phyloP scores from a whole-genome alignment of 2,888 invertebrate genomes.

The Tethea ocularis region DNA sequence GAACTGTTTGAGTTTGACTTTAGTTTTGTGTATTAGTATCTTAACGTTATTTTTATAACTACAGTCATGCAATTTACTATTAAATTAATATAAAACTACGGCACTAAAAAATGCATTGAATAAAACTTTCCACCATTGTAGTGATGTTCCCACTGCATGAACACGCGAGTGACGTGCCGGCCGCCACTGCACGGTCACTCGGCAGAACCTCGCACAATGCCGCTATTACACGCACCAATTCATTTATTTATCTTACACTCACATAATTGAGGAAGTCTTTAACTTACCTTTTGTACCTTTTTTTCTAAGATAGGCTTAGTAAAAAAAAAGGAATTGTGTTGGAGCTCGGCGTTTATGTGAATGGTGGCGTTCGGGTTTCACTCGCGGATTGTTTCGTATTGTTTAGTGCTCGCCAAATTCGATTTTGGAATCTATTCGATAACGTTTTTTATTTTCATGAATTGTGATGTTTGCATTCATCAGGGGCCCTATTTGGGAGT shows the following conservation, averaged over 20 bases:
- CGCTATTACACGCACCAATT: constrained; percentile 38
- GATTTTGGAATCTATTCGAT: constrained; percentile 40
- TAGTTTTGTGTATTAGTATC: too few relatives aligned
- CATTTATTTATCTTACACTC: constrained; percentile 62
- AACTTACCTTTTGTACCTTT: constrained; percentile 47
- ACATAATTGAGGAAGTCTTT: constrained; percentile 77
- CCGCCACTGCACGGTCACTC: too few relatives aligned
- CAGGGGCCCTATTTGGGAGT: background rate
- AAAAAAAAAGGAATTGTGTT: constrained; percentile 19
- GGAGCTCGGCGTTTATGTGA: constrained; percentile 25
- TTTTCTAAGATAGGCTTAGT: constrained; percentile 49
- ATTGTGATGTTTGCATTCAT: background rate
- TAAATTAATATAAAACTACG: background rate
- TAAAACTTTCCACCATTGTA: constrained; percentile 18
- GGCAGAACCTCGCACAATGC: constrained; percentile 19
- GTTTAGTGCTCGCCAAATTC: constrained; percentile 46
- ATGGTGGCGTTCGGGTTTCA: constrained; percentile 39
- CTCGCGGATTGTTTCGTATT: constrained; percentile 38
- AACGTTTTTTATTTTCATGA: background rate
- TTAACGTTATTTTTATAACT: too few relatives aligned
- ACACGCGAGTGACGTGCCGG: too few relatives aligned
- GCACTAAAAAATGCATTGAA: constrained; percentile 5
- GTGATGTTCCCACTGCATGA: constrained; percentile 6
- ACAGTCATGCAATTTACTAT: background rate
- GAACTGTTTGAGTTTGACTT: too few relatives aligned